Base-by-base conservation (phyloP, 2,797 vertebrate species). In the Margarornis squamiger region DNA sequence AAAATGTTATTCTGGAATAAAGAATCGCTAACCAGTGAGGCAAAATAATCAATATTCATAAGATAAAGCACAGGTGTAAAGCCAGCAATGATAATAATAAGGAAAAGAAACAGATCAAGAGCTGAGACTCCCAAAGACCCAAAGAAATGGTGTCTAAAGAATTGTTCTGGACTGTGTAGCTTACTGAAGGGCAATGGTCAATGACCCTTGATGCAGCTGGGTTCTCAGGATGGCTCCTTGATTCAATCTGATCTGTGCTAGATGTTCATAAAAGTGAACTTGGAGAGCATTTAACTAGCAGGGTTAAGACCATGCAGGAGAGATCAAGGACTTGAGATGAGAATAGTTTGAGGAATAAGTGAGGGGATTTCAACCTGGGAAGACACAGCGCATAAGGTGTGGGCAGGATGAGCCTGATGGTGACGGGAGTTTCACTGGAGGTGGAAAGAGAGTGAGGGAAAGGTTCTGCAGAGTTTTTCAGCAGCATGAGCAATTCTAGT, bases 11-110 rank as follows among this genome's bases (percentile, higher is more conserved):
- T 68, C 61, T 71, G 84, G 95, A 96, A 95, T 93, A 96, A 97
- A 95, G 80, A 96, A 68, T 74, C 2, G 5, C 68, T 92, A 95
- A 84, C 85, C 86, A 88, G 88, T 41, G 84, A 93, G 91, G 80
- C 81, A 89, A 93, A 96, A 92, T 66, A 95, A 95, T 97, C 95
- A 96, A 96, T 97, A 96, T 96, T 85, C 92, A 72, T 76, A 90
- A 95, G 91, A 94, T 54, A 88, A 89, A 96, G 46, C 70, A 80
- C 80, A 12, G 3, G 34, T 48, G 68, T 76, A 67, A 94, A 81
- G 48, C 82, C 27, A 95, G 46, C 49, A 24, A 83, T 72, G 61
- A 90, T 82, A 92, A 93, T 81, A 93, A 88, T 22, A 75, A 86
- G 70, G 57, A 65, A 81, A 63, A 68, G 68, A 95, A 94, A 90